phyloP scores from a whole-genome alignment of 1,140 invertebrate genomes.

The Cheumatopsyche charites region DNA sequence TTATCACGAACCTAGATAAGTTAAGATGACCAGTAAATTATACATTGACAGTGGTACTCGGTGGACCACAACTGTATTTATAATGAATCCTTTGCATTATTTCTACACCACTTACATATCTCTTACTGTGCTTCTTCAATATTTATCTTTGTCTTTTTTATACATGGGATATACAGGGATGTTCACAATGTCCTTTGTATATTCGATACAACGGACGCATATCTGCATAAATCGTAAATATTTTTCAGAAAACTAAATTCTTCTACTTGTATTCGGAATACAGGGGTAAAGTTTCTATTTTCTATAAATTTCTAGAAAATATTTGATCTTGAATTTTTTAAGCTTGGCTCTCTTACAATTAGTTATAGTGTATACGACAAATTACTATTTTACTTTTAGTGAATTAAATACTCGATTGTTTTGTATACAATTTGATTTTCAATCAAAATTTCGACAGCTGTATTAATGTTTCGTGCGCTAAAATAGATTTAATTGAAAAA shows the following conservation, averaged over 20 bases:
- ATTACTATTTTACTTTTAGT: conserved; percentile 23
- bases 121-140: conserved; percentile 37
- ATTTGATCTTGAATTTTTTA: conserved; percentile 31
- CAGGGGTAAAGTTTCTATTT: conserved; percentile 46
- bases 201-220: neutral
- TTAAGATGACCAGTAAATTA: conserved; percentile 36
- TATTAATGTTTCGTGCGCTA: no score
- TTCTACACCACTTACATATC: conserved; percentile 40
- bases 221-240: conserved; percentile 38
- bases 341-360: conserved; percentile 33
- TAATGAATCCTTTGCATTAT: conserved; percentile 7
- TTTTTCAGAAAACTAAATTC: conserved; percentile 41
- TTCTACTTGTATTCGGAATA: conserved; percentile 45
- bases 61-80: neutral
- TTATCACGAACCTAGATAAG: conserved; percentile 35
- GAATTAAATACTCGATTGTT: conserved; percentile 20
- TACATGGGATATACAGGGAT: no score
- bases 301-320: conserved; percentile 41
- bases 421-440: neutral
- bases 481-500: no score
- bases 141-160: neutral
- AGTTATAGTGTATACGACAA: conserved; percentile 27
- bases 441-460: no score
- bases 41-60: neutral
- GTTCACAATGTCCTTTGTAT: no score